Evolutionary conservation across 2,888 invertebrate species (phyloP).

Genomic region (Heliconius erato): DNA sequence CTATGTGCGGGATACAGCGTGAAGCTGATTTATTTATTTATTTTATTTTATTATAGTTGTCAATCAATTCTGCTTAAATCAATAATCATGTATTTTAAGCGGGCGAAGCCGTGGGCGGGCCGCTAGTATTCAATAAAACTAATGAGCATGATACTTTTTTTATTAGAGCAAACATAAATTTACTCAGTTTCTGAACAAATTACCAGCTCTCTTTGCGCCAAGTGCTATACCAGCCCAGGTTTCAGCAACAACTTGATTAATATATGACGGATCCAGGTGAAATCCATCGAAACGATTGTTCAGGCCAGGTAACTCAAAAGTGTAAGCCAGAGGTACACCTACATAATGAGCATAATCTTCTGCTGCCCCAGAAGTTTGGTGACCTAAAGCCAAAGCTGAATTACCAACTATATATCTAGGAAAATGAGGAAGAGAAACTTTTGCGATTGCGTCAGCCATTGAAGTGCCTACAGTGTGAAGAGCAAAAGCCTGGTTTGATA

Average conservation of each 20-base stretch:
- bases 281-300: slow-evolving; percentile 78
- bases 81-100: too few species aligned
- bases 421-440: slow-evolving; percentile 58
- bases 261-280: slow-evolving; percentile 83
- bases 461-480: slow-evolving; percentile 75
- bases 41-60: too few species aligned
- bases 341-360: slow-evolving; percentile 88
- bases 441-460: slow-evolving; percentile 74
- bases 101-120: too few species aligned
- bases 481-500: slow-evolving; percentile 79
- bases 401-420: slow-evolving; percentile 82
- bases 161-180: not conserved
- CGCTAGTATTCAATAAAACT: not conserved
- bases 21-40: too few species aligned
- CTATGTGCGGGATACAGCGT: too few species aligned
- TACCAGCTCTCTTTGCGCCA: slow-evolving; percentile 62
- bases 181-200: slow-evolving; percentile 6
- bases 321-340: slow-evolving; percentile 86
- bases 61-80: too few species aligned
- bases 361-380: slow-evolving; percentile 87
- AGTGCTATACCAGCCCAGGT: slow-evolving; percentile 86
- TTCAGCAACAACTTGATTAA: slow-evolving; percentile 84
- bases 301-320: slow-evolving; percentile 88
- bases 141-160: not conserved
- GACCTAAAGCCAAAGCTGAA: slow-evolving; percentile 79